These are phyloP conservation scores for Drosophila birchii DNA, from an alignment of 2,888 invertebrate genomes.

Conservation along the genomic window DNA sequence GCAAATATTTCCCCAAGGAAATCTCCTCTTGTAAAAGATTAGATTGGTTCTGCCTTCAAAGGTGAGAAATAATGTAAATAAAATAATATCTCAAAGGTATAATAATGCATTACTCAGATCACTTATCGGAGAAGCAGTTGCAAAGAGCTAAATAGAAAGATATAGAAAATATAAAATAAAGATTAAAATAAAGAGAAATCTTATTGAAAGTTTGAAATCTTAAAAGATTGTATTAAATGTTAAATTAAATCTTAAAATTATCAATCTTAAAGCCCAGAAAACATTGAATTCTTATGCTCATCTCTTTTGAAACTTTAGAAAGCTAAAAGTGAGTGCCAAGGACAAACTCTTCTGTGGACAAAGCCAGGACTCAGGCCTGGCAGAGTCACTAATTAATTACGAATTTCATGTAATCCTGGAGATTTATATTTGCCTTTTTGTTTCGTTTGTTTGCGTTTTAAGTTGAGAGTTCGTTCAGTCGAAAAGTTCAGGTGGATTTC, in stretches of 20 bases:
- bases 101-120: constrained; percentile 1
- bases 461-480: constrained; percentile 6
- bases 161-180: no score
- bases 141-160: neutral
- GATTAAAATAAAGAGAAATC: neutral
- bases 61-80: constrained; percentile 4
- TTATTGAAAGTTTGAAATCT: neutral
- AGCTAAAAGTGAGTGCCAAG: neutral
- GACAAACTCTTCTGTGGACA: constrained; percentile 1
- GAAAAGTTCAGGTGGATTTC: constrained; percentile 10
- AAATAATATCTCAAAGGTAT: neutral
- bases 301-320: no score
- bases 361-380: constrained; percentile 3
- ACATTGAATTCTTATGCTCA: no score
- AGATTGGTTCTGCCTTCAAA: neutral
- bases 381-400: constrained; percentile 48
- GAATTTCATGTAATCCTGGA: constrained; percentile 72
- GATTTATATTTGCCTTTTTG: constrained; percentile 52
- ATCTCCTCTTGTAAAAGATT: no score
- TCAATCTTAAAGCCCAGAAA: no score
- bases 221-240: neutral
- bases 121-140: neutral
- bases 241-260: no score
- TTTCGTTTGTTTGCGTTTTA: constrained; percentile 21
- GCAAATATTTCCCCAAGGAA: neutral